phyloP scores from a whole-genome alignment of 2,888 invertebrate species.

The Xestoiulus laeticollis region DNA sequence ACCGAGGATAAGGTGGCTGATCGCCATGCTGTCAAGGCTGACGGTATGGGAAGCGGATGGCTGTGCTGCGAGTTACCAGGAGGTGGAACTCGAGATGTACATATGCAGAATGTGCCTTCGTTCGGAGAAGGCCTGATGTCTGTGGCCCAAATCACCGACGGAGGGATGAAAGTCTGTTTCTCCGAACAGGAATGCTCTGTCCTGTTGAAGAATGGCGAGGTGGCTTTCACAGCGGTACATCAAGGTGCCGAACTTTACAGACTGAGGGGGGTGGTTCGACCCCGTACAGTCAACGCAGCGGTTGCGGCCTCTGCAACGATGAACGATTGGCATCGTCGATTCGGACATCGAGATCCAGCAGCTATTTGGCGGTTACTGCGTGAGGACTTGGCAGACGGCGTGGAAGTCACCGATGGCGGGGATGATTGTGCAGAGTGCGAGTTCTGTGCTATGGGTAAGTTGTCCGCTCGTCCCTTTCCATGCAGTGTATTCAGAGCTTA shows the following conservation, averaged over 20 bases:
- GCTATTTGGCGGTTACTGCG: neutral
- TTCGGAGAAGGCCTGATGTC: neutral
- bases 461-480: neutral
- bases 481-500: neutral
- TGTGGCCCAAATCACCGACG: neutral
- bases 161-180: neutral
- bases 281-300: neutral
- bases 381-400: neutral
- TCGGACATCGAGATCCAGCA: neutral
- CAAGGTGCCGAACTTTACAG: neutral
- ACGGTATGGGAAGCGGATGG: neutral
- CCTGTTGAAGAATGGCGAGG: neutral
- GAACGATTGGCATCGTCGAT: neutral
- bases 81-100: neutral
- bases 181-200: neutral
- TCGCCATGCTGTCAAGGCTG: neutral
- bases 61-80: neutral
- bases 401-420: neutral
- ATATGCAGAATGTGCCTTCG: neutral
- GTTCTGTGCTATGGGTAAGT: neutral
- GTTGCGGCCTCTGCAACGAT: neutral
- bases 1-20: neutral
- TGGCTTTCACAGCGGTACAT: neutral
- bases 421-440: neutral
- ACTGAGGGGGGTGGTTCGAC: neutral